Evolutionary conservation across 2,888 invertebrate genomes (phyloP), one percentile per base, ranked within the genome.

Genomic region (Listrodromus nycthemerus): DNA sequence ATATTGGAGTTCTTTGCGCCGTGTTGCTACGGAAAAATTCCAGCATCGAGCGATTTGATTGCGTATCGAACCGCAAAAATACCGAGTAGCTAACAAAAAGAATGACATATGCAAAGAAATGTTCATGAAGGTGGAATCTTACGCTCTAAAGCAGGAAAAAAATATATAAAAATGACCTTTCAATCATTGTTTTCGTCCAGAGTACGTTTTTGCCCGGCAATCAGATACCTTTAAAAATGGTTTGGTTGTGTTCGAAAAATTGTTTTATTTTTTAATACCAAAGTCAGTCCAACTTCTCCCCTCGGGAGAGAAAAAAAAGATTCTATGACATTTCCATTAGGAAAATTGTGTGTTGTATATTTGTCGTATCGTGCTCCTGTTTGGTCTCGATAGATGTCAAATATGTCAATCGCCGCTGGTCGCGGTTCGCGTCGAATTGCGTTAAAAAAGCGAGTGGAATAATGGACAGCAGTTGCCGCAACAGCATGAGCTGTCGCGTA

Each of bases 351-450:
- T 24, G 30, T 37, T 50, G 16, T 19, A 45, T 50, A 27, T 63
- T 67, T 50, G 21, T 48, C 27, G 48, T 74, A 61, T 65, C 55
- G 41, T 30, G 33, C 41, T 21, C 37, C 24, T 55, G 37, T 73
- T 78, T 69, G 52, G 37, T 61, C 52, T 52, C 84, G 81, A 82
- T 82, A 79, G 75, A 84, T 82, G 79, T 84, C 82, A 81, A 75
- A 79, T 79, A 82, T 76, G 50, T 58, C 70, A 75, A 79, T 75
- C 37, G 65, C 78, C 10, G 52, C 70, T 63, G 70, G 55, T 81
- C 73, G 58, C 48, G 37, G 65, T 63, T 75, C 75, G 79, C 76
- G 82, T 79, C 79, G 79, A 84, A 84, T 79, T 41, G 75, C 73
- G 58, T 13, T 24, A 65, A 82, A 84, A 84, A 84, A 82, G 45